Evolutionary conservation across 2,888 invertebrate species (phyloP).

Genomic region (Drosophila ustulata): DNA sequence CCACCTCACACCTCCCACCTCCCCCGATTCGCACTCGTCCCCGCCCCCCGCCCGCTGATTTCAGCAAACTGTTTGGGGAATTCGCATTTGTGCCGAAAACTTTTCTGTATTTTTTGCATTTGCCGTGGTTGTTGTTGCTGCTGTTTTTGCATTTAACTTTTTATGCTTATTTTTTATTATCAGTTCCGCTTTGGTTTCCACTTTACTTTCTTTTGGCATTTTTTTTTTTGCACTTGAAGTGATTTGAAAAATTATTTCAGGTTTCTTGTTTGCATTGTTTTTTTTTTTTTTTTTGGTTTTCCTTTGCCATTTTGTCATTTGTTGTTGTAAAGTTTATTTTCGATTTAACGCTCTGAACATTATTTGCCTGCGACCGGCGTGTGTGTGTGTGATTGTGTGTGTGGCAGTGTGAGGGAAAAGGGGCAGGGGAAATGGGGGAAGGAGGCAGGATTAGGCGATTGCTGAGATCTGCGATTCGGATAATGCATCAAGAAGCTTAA

Average conservation of each 20-base stretch:
- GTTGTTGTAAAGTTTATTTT: slow-evolving; percentile 60
- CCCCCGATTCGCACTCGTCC: neutral
- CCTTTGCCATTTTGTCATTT: slow-evolving; percentile 39
- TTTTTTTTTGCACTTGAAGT: slow-evolving; percentile 50
- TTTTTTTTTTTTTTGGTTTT: slow-evolving; percentile 3
- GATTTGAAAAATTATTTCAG: slow-evolving; percentile 65
- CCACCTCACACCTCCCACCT: neutral
- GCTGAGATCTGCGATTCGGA: slow-evolving; percentile 25
- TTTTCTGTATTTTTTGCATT: slow-evolving; percentile 39
- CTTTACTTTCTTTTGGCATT: neutral
- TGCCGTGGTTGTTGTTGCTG: slow-evolving; percentile 17
- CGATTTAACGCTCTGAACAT: slow-evolving; percentile 69
- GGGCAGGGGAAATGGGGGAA: neutral
- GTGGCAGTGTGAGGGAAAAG: too few species aligned
- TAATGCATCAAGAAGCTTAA: slow-evolving; percentile 45
- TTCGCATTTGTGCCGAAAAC: slow-evolving; percentile 66
- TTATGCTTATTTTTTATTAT: slow-evolving; percentile 55
- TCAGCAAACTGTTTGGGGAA: slow-evolving; percentile 56
- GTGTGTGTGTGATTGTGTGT: too few species aligned
- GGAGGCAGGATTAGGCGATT: slow-evolving; percentile 7
- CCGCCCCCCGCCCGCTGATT: neutral
- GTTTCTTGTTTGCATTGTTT: slow-evolving; percentile 3
- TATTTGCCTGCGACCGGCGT: slow-evolving; percentile 34
- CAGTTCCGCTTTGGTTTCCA: slow-evolving; percentile 49
- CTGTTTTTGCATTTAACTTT: slow-evolving; percentile 54